phyloP scores from a whole-genome alignment of 1,140 invertebrate species.

The Nephotettix cincticeps region DNA sequence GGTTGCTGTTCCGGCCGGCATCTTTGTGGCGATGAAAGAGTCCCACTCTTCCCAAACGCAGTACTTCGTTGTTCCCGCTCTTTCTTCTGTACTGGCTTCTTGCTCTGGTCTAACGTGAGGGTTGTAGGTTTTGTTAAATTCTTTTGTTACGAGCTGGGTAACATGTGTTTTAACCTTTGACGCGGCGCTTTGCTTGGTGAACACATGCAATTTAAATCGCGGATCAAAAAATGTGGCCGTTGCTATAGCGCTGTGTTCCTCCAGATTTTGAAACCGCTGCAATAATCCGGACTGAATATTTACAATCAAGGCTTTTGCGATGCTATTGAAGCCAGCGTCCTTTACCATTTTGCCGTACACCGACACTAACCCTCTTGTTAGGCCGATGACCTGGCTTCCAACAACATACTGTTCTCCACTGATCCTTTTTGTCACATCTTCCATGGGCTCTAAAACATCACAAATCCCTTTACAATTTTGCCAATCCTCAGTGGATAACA shows the following conservation, averaged over 20 bases:
- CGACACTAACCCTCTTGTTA: constrained; percentile 19
- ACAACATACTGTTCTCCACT: not conserved
- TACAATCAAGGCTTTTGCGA: too few relatives aligned
- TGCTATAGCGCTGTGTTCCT: too few relatives aligned
- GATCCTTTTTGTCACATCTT: not conserved
- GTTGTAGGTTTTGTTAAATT: not conserved
- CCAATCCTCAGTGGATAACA: not conserved
- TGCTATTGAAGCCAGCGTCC: too few relatives aligned
- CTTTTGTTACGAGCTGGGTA: not conserved
- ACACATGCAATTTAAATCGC: too few relatives aligned
- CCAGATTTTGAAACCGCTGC: too few relatives aligned
- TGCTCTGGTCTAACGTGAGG: not conserved
- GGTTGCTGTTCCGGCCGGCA: not conserved
- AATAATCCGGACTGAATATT: too few relatives aligned
- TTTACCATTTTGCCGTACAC: constrained; percentile 32
- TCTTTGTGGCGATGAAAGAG: not conserved
- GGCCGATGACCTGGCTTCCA: not conserved
- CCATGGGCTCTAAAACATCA: not conserved
- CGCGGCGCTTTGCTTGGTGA: too few relatives aligned
- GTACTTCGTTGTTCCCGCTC: not conserved
- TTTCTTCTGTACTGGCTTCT: not conserved
- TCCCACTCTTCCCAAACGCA: not conserved
- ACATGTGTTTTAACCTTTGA: not conserved
- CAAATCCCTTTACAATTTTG: not conserved
- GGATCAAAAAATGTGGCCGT: too few relatives aligned